Conservation (phyloP, 2,113 vertebrate species). For the Ovis aries region ARS-UI_Ramb_v3.0 NC_056063.1:3948001-3948500, state of each 20-base stretch:
- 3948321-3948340: neutral
- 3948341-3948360: neutral
- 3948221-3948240: neutral
- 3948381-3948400: neutral
- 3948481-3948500: neutral
- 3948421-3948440: neutral
- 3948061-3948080: neutral
- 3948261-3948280: neutral
- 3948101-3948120: neutral
- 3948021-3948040: neutral
- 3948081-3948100: neutral
- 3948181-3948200: neutral
- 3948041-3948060: neutral
- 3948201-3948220: neutral
- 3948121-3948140: neutral
- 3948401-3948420: neutral
- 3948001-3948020: neutral
- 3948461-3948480: neutral
- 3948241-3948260: neutral
- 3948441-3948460: neutral
- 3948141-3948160: neutral
- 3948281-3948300: neutral
- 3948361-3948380: neutral
- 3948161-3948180: neutral
- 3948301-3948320: neutral